phyloP scores from a whole-genome alignment of 2,888 invertebrate species.

The Phyllotreta cruciferae region DNA sequence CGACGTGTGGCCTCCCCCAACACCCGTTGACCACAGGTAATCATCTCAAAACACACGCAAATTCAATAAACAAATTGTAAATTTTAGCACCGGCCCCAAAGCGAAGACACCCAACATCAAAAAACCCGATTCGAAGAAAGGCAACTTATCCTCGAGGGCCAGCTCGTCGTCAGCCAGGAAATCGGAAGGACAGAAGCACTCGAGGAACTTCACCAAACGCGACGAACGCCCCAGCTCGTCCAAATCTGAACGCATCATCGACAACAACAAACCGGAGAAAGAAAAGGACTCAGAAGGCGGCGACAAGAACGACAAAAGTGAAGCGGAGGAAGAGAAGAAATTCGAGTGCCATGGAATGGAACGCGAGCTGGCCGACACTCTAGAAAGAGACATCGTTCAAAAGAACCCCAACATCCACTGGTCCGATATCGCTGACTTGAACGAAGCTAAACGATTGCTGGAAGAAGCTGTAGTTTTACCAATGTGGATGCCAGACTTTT shows the following conservation, averaged over 20 bases:
- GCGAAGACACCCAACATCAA: conserved; percentile 48
- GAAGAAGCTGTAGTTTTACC: conserved; percentile 98
- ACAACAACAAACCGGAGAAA: conserved; percentile 55
- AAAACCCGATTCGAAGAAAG: conserved; percentile 55
- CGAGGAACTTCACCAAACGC: conserved; percentile 51
- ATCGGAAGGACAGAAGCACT: conserved; percentile 47
- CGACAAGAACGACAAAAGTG: conserved; percentile 63
- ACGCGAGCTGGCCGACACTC: conserved; percentile 86
- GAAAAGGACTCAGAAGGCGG: conserved; percentile 72
- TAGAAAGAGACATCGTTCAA: conserved; percentile 95
- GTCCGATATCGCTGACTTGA: conserved; percentile 91
- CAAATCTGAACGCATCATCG: conserved; percentile 55
- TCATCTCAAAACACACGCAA: neutral
- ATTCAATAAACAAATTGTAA: neutral
- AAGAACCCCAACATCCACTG: conserved; percentile 95
- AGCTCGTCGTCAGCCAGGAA: conserved; percentile 54
- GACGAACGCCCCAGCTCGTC: conserved; percentile 59
- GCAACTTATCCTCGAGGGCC: conserved; percentile 56
- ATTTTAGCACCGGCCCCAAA: conserved; percentile 50
- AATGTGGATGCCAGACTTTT: conserved; percentile 98
- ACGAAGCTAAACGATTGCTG: conserved; percentile 86
- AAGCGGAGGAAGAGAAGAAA: conserved; percentile 76
- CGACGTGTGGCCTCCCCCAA: conserved; percentile 88
- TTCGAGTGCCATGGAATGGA: conserved; percentile 87
- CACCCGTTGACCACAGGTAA: conserved; percentile 75